Conservation (phyloP, 2,888 invertebrate species). For the Agriopis aurantiaria region DNA sequence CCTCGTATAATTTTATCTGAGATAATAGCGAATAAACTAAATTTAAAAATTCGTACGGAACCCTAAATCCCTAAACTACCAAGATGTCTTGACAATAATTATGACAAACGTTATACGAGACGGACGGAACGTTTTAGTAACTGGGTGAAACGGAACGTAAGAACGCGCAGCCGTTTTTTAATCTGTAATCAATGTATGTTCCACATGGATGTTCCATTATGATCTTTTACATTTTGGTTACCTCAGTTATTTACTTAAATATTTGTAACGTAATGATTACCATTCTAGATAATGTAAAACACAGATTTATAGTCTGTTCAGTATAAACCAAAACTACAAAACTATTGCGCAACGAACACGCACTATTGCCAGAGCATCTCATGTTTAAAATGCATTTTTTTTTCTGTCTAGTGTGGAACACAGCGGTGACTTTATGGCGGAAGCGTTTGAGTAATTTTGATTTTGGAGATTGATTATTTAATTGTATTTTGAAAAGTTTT, state of each 20-base stretch:
- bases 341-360: conserved; percentile 26
- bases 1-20: too few species aligned
- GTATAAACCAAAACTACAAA: not conserved
- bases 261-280: too few species aligned
- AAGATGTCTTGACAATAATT: too few species aligned
- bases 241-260: too few species aligned
- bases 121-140: not conserved
- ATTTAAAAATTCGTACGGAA: too few species aligned
- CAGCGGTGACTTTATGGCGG: conserved; percentile 9
- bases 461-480: not conserved
- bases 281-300: too few species aligned
- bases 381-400: conserved; percentile 10
- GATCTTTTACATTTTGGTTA: not conserved
- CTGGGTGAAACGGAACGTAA: not conserved
- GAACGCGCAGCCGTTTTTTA: not conserved
- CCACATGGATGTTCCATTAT: too few species aligned
- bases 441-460: conserved; percentile 19
- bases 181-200: not conserved
- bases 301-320: not conserved
- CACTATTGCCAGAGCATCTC: conserved; percentile 14
- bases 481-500: not conserved
- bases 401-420: conserved; percentile 11
- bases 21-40: too few species aligned
- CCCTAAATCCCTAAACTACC: too few species aligned
- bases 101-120: not conserved